phyloP scores from a whole-genome alignment of 2,113 vertebrate species.

The Casuarius casuarius region DNA sequence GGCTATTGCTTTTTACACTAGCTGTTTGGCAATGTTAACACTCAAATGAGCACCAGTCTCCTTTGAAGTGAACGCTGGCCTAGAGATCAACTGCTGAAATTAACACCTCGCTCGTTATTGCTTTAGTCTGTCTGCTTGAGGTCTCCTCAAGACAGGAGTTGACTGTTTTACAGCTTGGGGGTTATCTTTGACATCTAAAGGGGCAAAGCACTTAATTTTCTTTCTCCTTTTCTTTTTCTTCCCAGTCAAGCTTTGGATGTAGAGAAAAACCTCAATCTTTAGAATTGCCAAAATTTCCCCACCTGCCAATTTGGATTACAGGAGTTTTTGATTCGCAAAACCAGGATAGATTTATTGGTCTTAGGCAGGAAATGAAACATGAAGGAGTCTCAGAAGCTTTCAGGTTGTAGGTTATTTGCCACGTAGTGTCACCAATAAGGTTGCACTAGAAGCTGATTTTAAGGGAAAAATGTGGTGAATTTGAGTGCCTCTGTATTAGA shows the following conservation, averaged over 20 bases:
- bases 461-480: not conserved
- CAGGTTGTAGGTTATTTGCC: not conserved
- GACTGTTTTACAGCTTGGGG: slow-evolving; percentile 48
- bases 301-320: not conserved
- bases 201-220: slow-evolving; percentile 19
- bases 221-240: not conserved
- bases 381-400: not conserved
- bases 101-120: slow-evolving; percentile 44
- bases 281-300: not conserved
- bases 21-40: slow-evolving; percentile 70
- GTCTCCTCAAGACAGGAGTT: not conserved
- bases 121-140: slow-evolving; percentile 1
- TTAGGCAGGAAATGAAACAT: not conserved
- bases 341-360: not conserved
- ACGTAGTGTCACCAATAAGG: not conserved
- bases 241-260: not conserved
- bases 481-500: not conserved
- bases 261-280: not conserved
- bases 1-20: slow-evolving; percentile 65
- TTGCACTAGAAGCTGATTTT: not conserved
- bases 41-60: slow-evolving; percentile 14
- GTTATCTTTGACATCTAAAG: slow-evolving; percentile 64
- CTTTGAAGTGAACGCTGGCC: slow-evolving; percentile 67
- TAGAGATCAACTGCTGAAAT: slow-evolving; percentile 71
- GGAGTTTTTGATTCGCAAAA: not conserved